These are phyloP conservation scores for Hyles vespertilio DNA, from an alignment of 1,140 invertebrate species.

Conservation along the genomic window DNA sequence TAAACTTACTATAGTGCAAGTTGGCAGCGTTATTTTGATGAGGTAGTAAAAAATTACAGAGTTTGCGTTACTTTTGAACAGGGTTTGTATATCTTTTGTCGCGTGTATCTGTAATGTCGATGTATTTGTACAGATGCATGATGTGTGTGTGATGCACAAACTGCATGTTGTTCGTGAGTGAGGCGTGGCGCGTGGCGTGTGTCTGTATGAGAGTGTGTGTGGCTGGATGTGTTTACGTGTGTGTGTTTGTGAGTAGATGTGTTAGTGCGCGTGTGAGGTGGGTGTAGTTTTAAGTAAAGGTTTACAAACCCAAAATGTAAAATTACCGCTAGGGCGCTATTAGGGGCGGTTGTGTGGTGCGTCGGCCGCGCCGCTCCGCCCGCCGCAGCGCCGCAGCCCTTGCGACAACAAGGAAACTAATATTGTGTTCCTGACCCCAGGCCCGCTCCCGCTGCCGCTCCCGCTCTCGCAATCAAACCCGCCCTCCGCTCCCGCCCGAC, in stretches of 20 bases:
- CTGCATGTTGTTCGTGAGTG: slow-evolving; percentile 8
- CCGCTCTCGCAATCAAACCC: slow-evolving; percentile 55
- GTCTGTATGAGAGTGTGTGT: not conserved
- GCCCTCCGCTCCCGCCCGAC: slow-evolving; percentile 33
- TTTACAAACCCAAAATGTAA: slow-evolving; percentile 75
- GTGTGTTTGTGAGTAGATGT: slow-evolving; percentile 18
- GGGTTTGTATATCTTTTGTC: slow-evolving; percentile 73
- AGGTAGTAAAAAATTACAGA: slow-evolving; percentile 46
- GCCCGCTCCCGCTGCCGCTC: slow-evolving; percentile 39
- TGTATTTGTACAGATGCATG: not conserved
- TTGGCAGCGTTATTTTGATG: slow-evolving; percentile 64
- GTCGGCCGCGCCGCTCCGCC: slow-evolving; percentile 66
- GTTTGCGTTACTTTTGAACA: slow-evolving; percentile 56
- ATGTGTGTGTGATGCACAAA: not conserved
- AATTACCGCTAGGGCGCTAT: slow-evolving; percentile 73
- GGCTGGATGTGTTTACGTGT: slow-evolving; percentile 10
- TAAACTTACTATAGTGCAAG: slow-evolving; percentile 62
- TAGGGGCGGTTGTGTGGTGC: slow-evolving; percentile 66
- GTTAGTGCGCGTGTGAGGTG: slow-evolving; percentile 31
- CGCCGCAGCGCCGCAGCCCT: slow-evolving; percentile 72
- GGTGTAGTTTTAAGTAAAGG: slow-evolving; percentile 72
- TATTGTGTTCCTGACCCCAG: slow-evolving; percentile 73
- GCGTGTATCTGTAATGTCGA: slow-evolving; percentile 24
- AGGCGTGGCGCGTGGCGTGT: slow-evolving; percentile 8
- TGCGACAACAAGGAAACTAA: slow-evolving; percentile 77